These are phyloP conservation scores for Selenia dentaria DNA, from an alignment of 2,888 invertebrate genomes.

Conservation along the genomic window DNA sequence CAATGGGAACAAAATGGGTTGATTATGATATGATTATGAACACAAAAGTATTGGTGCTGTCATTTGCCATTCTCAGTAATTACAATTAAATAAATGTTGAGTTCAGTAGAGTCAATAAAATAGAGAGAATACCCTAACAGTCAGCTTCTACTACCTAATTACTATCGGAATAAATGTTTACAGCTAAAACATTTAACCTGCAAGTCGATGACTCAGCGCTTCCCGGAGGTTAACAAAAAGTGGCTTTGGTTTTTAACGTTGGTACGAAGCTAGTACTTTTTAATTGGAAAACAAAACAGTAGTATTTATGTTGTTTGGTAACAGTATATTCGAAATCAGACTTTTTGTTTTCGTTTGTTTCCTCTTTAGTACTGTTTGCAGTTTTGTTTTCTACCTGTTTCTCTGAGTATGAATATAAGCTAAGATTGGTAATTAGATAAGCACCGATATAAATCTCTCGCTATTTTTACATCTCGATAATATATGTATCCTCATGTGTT, in stretches of 20 bases:
- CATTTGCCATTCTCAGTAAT: too few relatives aligned
- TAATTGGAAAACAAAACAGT: conserved; percentile 14
- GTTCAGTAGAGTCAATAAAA: conserved; percentile 16
- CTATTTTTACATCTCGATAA: too few relatives aligned
- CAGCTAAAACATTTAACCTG: conserved; percentile 37
- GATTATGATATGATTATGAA: too few relatives aligned
- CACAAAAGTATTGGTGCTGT: too few relatives aligned
- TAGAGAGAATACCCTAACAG: conserved; percentile 29
- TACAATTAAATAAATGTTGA: too few relatives aligned
- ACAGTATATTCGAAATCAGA: conserved; percentile 3
- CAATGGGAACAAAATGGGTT: too few relatives aligned
- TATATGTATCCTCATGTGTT: too few relatives aligned
- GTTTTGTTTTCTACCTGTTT: neutral
- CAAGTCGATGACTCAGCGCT: conserved; percentile 33
- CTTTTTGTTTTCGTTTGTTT: neutral
- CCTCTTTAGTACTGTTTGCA: neutral
- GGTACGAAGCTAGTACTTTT: neutral
- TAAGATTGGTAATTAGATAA: neutral
- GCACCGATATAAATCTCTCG: too few relatives aligned
- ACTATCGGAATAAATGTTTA: conserved; percentile 48
- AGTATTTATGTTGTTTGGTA: conserved; percentile 12
- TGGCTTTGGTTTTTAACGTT: neutral
- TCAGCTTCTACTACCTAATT: conserved; percentile 44
- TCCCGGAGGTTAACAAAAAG: conserved; percentile 10
- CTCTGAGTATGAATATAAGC: neutral